phyloP scores from a whole-genome alignment of 2,113 vertebrate genomes.

The Scomber colias region DNA sequence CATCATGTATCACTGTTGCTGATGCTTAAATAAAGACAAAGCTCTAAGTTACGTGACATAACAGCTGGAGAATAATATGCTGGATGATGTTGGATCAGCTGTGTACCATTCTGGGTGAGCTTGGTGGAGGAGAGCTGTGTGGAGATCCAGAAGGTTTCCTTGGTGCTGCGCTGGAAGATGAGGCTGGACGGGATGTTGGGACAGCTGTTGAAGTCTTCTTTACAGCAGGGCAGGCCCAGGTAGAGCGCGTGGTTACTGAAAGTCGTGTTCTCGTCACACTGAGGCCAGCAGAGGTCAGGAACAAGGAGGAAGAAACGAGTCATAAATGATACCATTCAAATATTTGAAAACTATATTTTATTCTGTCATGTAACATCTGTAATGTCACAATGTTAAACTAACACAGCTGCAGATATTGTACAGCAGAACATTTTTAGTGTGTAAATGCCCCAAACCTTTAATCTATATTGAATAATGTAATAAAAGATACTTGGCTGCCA shows the following conservation, averaged over 20 bases:
- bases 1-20: neutral
- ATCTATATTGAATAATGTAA: no score
- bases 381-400: no score
- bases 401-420: no score
- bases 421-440: no score
- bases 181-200: slow-evolving; percentile 95
- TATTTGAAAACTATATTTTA: no score
- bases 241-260: slow-evolving; percentile 97
- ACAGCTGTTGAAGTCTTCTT: slow-evolving; percentile 94
- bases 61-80: neutral
- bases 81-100: neutral
- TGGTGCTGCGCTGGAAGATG: slow-evolving; percentile 97
- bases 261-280: slow-evolving; percentile 98
- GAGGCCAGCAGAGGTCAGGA: neutral
- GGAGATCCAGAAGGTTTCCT: slow-evolving; percentile 95
- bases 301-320: no score
- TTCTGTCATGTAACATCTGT: no score
- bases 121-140: slow-evolving; percentile 98
- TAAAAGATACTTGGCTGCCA: no score
- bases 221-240: slow-evolving; percentile 96
- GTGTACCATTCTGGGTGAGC: slow-evolving; percentile 96
- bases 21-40: no score
- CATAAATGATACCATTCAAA: no score
- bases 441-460: no score
- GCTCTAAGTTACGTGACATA: no score